Evolutionary conservation across 1,140 invertebrate species (phyloP).

Genomic region (Ceratosolen solmsi): DNA sequence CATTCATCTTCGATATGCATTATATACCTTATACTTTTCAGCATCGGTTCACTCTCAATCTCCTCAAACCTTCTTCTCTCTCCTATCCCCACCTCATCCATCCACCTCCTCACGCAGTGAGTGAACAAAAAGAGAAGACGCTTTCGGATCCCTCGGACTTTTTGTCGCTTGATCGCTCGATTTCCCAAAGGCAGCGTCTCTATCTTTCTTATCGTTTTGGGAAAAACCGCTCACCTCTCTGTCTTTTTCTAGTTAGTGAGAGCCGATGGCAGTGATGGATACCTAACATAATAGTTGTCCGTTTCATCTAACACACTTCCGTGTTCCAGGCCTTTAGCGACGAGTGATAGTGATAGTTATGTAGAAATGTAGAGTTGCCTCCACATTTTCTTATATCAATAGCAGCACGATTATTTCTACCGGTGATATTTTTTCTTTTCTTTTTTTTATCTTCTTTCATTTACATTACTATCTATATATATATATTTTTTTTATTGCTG

Average conservation of each 20-base stretch:
- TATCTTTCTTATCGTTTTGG: slow-evolving; percentile 2
- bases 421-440: neutral
- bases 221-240: slow-evolving; percentile 23
- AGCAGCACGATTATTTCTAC: neutral
- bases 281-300: slow-evolving; percentile 63
- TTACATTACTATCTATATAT: neutral
- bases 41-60: slow-evolving; percentile 16
- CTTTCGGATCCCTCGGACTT: slow-evolving; percentile 36
- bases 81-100: neutral
- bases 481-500: too few species aligned
- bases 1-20: slow-evolving; percentile 31
- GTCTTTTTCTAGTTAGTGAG: slow-evolving; percentile 32
- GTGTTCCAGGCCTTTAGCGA: neutral
- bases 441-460: neutral
- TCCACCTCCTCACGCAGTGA: neutral
- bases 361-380: neutral
- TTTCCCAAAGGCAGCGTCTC: slow-evolving; percentile 16
- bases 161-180: slow-evolving; percentile 43
- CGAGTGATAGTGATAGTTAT: neutral
- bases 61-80: slow-evolving; percentile 5
- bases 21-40: slow-evolving; percentile 33
- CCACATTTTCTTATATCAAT: neutral
- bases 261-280: slow-evolving; percentile 63
- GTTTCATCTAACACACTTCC: slow-evolving; percentile 53
- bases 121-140: slow-evolving; percentile 24